These are phyloP conservation scores for Kradibia gibbosae DNA, from an alignment of 1,140 invertebrate species.

Conservation along the genomic window DNA sequence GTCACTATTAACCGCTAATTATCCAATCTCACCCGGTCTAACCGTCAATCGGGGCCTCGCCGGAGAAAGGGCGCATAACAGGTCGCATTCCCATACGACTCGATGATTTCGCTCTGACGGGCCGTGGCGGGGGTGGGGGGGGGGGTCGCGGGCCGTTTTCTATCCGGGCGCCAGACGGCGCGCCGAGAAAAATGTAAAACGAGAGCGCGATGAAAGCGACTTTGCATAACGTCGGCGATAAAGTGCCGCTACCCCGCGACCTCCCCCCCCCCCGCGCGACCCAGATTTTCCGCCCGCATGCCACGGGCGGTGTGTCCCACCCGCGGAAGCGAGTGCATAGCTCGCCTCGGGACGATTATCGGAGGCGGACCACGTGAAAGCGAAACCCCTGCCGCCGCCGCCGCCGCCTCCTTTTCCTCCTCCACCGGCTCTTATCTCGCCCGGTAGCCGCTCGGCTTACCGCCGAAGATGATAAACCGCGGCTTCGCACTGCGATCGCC, in stretches of 20 bases:
- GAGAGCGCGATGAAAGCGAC: slow-evolving; percentile 56
- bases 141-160: background rate
- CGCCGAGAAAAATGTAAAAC: background rate
- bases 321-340: slow-evolving; percentile 32
- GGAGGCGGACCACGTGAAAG: slow-evolving; percentile 8
- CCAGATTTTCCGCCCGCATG: slow-evolving; percentile 68
- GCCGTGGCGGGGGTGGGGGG: background rate
- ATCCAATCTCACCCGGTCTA: background rate
- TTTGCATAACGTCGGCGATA: slow-evolving; percentile 61
- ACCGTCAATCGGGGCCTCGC: background rate
- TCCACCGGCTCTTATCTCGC: background rate
- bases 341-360: slow-evolving; percentile 56
- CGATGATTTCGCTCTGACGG: background rate
- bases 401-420: background rate
- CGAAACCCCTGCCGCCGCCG: slow-evolving; percentile 30
- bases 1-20: background rate
- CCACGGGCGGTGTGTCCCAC: slow-evolving; percentile 45
- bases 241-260: slow-evolving; percentile 62
- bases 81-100: background rate
- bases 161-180: background rate
- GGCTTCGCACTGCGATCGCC: too few relatives aligned
- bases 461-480: too few relatives aligned
- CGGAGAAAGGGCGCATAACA: background rate
- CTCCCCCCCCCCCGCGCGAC: slow-evolving; percentile 66
- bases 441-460: too few relatives aligned